Evolutionary conservation across 2,888 invertebrate species (phyloP), one percentile per base, ranked within the genome.

Genomic region (Marronus borbonicus): DNA sequence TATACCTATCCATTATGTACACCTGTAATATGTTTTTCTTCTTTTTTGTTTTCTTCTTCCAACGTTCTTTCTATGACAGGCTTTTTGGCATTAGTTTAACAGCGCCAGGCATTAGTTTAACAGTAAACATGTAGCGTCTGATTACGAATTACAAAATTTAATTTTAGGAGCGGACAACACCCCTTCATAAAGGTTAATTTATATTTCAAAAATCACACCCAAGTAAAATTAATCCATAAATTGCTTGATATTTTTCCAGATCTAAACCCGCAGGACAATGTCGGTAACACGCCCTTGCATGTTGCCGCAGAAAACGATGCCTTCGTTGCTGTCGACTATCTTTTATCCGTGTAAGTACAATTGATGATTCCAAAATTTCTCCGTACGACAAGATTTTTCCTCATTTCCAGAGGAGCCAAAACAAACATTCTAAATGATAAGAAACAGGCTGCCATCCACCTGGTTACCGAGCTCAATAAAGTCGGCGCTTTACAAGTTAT

Each of bases 271-370:
- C 90, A 90, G 83, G 96, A 96, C 86, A 92, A 92, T 82, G 90
- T 90, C 28, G 96, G 95, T 0, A 95, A 96, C 86, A 96, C 96
- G 0, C 94, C 96, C 0, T 89, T 97, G 0, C 97, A 97, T 85
- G 89, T 94, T 17, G 96, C 96, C 0, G 94, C 96, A 0, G 94
- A 94, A 85, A 91, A 91, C 81, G 93, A 93, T 83, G 91, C 96
- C 1, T 86, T 93, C 58, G 93, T 93, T 65, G 93, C 93, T 0
- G 89, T 96, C 20, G 93, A 94, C 81, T 95, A 92, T 87, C 90
- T 97, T 69, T 87, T 97, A 69, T 91, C 93, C 84, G 91, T 92
- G 94, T 95, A 89, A 92, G 93, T 89, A 81, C 17, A 60, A 68
- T 64, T 28, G 5, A 14, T 68, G 14, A 12, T 55, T 36, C 12